A percentile compares a stretch with the other conserved stretches of the same genome.
phyloP scores from a whole-genome alignment of 2,888 invertebrate species.

The Pseudeuparius sepicola region DNA sequence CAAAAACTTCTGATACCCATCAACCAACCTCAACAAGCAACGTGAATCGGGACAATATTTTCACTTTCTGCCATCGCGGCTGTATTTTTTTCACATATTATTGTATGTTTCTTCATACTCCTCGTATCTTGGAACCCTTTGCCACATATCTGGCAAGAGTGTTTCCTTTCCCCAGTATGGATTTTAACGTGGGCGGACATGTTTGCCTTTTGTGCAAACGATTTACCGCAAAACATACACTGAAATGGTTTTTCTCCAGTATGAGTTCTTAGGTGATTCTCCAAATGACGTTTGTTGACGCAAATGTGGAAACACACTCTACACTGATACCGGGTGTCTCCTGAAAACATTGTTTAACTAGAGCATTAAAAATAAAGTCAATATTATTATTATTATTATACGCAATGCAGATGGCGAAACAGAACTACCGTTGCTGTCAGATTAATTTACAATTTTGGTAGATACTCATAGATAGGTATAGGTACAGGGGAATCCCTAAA shows the following conservation, averaged over 20 bases:
- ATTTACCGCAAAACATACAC: slow-evolving; percentile 33
- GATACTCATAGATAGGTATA: too few species aligned
- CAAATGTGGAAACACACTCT: slow-evolving; percentile 19
- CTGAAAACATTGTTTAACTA: slow-evolving; percentile 14
- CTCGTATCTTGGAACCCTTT: slow-evolving; percentile 19
- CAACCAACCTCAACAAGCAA: too few species aligned
- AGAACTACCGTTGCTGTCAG: too few species aligned
- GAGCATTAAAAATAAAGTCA: too few species aligned
- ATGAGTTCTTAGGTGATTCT: slow-evolving; percentile 19
- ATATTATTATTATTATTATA: too few species aligned
- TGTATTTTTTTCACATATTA: slow-evolving; percentile 15
- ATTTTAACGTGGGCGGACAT: slow-evolving; percentile 20
- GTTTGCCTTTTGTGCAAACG: slow-evolving; percentile 25
- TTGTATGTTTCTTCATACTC: slow-evolving; percentile 19
- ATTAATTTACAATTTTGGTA: too few species aligned
- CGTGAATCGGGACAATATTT: too few species aligned
- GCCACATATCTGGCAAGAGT: slow-evolving; percentile 19
- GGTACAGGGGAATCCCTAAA: too few species aligned
- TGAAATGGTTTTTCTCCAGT: slow-evolving; percentile 29
- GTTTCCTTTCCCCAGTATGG: slow-evolving; percentile 19
- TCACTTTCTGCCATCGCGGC: too few species aligned
- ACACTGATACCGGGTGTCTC: slow-evolving; percentile 21
- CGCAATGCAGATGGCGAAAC: too few species aligned
- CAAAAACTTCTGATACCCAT: too few species aligned
- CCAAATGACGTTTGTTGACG: slow-evolving; percentile 19